Base-by-base conservation (phyloP, 2,888 invertebrate species). In the Thera britannica region DNA sequence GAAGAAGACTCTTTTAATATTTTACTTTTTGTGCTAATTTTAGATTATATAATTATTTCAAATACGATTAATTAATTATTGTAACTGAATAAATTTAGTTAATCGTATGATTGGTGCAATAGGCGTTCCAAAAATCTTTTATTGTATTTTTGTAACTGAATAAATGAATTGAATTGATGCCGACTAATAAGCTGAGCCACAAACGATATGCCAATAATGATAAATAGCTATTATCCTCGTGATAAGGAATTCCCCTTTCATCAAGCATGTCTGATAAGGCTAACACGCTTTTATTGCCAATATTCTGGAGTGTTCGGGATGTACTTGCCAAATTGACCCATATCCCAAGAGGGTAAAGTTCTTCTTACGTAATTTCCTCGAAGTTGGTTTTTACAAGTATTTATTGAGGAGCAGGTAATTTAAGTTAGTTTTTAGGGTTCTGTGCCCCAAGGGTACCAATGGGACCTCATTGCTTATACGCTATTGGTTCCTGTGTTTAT, bases 341-440 rank as follows among this genome's bases (percentile, higher is more conserved):
- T 62, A 55, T 62, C 62, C 46, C 55, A 9, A 7, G 62, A n/a
- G 62, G 44, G 0, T 55, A 55, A 55, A 62, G 55, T 62, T 62
- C 55, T 35, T 12, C 46, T 36, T 12, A 36, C 46, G 2, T 5
- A 4, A 46, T 49, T 55, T 46, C 52, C 35, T 48, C 12, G n/a
- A 35, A 46, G n/a, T 34, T 60, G 35, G 41, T 41, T 52, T 60
- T 60, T 44, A 41, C 44, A 60, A 52, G 51, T 60, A 52, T 58
- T 58, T 46, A 34, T 52, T 52, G 55, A 55, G 36, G 58, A 59
- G 49, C 3, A 36, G 48, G 49, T 59, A 49, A 48, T 59, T 59
- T 12, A n/a, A 49, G 36, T 36, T 51, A 59, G 2, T 51, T 38
- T 41, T 23, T 23, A 9, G 12, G 38, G 57, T 38, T 44, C 7